These are phyloP conservation scores for Cetoscarus ocellatus DNA, from an alignment of 2,797 vertebrate genomes.

Conservation along the genomic window DNA sequence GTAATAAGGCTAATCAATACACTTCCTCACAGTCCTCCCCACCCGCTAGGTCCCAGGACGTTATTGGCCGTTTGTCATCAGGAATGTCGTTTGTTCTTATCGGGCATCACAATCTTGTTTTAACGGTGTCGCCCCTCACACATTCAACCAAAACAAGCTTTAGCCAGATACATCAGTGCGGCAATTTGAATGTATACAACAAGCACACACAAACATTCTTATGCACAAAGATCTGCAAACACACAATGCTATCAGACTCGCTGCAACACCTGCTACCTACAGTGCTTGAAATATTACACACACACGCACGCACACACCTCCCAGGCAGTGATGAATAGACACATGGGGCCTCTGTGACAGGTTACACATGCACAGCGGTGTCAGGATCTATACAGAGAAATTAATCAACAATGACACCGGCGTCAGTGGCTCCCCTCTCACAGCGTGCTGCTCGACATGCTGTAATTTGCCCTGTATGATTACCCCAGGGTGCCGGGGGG, in stretches of 20 bases:
- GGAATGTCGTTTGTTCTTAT: conserved; percentile 77
- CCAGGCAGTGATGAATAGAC: conserved; percentile 84
- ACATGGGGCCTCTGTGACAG: conserved; percentile 79
- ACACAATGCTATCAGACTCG: conserved; percentile 10
- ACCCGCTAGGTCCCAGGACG: conserved; percentile 64
- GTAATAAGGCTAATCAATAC: conserved; percentile 90
- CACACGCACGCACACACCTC: conserved; percentile 41
- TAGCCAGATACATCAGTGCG: background rate
- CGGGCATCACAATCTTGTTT: conserved; percentile 83
- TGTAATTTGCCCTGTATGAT: conserved; percentile 84
- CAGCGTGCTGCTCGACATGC: conserved; percentile 64
- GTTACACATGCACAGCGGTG: conserved; percentile 83
- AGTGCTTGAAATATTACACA: conserved; percentile 16
- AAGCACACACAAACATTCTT: conserved; percentile 5
- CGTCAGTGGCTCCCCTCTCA: conserved; percentile 50
- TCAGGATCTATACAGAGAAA: conserved; percentile 83
- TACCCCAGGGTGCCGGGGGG: conserved; percentile 80
- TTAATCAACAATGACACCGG: conserved; percentile 86
- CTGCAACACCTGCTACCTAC: conserved; percentile 8
- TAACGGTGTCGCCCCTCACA: conserved; percentile 39
- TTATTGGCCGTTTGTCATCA: conserved; percentile 84
- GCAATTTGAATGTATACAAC: conserved; percentile 22
- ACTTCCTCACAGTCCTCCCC: conserved; percentile 70
- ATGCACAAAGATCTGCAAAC: background rate
- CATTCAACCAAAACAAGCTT: background rate